phyloP scores from a whole-genome alignment of 2,888 invertebrate species.

The Ophioninae sp. region DNA sequence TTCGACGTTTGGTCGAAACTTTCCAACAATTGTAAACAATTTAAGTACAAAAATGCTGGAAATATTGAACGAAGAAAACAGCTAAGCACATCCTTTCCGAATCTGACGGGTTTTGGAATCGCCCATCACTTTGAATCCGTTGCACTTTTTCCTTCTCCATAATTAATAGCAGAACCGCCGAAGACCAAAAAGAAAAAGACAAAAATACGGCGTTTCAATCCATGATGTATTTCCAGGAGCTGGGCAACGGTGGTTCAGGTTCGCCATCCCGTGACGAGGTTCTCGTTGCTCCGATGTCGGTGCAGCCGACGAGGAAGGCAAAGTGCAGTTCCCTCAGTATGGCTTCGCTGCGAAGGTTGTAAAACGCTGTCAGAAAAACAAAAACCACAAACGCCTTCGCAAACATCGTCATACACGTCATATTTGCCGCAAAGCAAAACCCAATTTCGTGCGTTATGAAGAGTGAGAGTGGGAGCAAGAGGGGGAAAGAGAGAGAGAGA shows the following conservation, averaged over 20 bases:
- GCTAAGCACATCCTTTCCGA: background rate
- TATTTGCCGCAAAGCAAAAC: constrained; percentile 18
- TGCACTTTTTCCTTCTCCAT: background rate
- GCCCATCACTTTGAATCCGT: background rate
- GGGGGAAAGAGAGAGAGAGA: constrained; percentile 20
- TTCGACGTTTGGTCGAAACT: too few relatives aligned
- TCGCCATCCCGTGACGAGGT: constrained; percentile 84
- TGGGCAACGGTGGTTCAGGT: constrained; percentile 84
- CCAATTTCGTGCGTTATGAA: constrained; percentile 8
- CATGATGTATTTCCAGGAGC: constrained; percentile 84
- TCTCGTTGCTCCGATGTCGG: constrained; percentile 90
- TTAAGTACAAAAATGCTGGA: too few relatives aligned
- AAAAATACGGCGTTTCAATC: constrained; percentile 40
- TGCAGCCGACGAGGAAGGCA: constrained; percentile 92
- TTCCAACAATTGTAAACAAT: too few relatives aligned
- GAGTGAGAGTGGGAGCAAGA: constrained; percentile 23
- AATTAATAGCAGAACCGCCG: constrained; percentile 10
- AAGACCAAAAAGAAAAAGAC: background rate
- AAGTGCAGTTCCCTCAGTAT: constrained; percentile 86
- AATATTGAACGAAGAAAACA: too few relatives aligned
- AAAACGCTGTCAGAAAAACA: constrained; percentile 74
- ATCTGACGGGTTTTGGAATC: background rate
- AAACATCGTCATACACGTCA: constrained; percentile 52
- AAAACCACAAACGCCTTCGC: constrained; percentile 14
- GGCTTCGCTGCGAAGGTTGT: constrained; percentile 88